Percentiles rank a stretch among this genome's conserved stretches.
These are phyloP conservation scores for Corythornis cristatus DNA, from an alignment of 2,113 vertebrate genomes.

Conservation along the genomic window DNA sequence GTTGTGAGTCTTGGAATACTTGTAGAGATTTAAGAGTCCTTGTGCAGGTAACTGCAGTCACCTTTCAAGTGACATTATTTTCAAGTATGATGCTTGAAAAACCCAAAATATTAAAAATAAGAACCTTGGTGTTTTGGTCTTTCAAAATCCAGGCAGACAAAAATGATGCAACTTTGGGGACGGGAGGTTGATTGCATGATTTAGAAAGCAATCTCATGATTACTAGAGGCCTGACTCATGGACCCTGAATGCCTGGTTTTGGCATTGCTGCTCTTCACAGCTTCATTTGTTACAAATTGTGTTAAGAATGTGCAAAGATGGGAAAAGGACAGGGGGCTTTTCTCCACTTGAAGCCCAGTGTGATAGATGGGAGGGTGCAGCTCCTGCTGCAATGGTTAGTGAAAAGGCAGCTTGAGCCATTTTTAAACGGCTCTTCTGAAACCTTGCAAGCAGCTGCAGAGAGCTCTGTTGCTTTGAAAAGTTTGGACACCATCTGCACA, in stretches of 20 bases:
- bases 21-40: not conserved
- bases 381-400: not conserved
- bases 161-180: not conserved
- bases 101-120: not conserved
- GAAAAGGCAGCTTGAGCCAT: not conserved
- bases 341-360: not conserved
- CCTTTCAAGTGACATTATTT: not conserved
- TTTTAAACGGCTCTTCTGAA: not conserved
- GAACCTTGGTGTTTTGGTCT: not conserved
- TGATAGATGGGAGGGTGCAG: not conserved
- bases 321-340: not conserved
- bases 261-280: not conserved
- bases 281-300: not conserved
- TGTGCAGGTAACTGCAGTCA: not conserved
- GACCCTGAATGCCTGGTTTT: not conserved
- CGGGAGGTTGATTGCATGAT: not conserved
- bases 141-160: not conserved
- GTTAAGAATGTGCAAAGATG: not conserved
- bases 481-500: constrained; percentile 36
- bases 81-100: not conserved
- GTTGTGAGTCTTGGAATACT: not conserved
- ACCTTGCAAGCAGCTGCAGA: constrained; percentile 35
- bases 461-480: not conserved
- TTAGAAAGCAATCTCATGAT: not conserved
- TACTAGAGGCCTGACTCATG: not conserved